Base-by-base conservation (phyloP, 1,140 invertebrate genomes). In the Drosophila sp. region DNA sequence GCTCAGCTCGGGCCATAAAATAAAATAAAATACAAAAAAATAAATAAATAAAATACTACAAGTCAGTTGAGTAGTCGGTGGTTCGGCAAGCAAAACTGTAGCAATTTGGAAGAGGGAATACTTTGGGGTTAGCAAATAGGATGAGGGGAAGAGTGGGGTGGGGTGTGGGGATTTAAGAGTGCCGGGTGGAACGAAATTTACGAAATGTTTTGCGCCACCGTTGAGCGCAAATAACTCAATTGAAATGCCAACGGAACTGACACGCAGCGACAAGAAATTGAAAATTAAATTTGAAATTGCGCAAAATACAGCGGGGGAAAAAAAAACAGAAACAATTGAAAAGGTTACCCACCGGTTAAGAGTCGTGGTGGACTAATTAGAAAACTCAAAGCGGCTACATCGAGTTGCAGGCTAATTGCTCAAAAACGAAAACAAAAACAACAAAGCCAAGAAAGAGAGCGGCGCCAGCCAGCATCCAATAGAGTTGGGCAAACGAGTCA, bases 171-270 rank as follows among this genome's bases (percentile, higher is more conserved):
- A n/a, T 62, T 30, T 30, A 30, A 38, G 10, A 11, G 60, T 62
- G n/a, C 44, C 38, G 5, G 60, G 57, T 27, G 66, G 41, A 77
- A 77, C 44, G 44, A 76, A 74, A 66, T 77, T 77, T 77, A 66
- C 75, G 75, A 77, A 77, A 77, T 77, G 75, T 65, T 77, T 77
- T 75, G 74, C 75, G 72, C 72, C 71, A 71, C 69, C 69, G 63
- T 67, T 71, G 61, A 25, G 80, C 44, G 44, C 66, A 87, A 87
- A 87, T 87, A 89, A 87, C 84, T 87, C 84, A 87, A 89, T 87
- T 89, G 84, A 87, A 89, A 87, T 83, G 83, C 79, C 83, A 87
- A 87, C 80, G 84, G 70, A 87, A 89, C 84, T 87, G 83, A 89
- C 84, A 83, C 84, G 83, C 79, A 79, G 83, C 84, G 72, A 83